A percentile compares a stretch with the other conserved stretches of the same genome.
These are phyloP conservation scores for Corella eumyota DNA, from an alignment of 23 tunicate species.

Conservation along the genomic window DNA sequence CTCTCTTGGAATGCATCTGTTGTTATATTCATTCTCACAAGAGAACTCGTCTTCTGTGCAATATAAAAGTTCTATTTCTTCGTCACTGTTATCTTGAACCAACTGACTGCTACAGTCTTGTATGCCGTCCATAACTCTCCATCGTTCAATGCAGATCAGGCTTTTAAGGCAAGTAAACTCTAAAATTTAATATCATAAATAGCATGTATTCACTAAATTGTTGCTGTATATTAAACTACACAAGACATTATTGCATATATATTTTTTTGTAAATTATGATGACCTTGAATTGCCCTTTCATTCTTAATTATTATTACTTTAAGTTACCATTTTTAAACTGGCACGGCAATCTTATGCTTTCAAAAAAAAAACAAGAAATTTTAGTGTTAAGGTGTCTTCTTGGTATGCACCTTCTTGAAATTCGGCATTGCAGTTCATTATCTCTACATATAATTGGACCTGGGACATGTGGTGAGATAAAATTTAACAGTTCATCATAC, in stretches of 20 bases:
- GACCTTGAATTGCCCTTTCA: no score
- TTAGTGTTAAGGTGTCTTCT: conserved; percentile 4
- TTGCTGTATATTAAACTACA: no score
- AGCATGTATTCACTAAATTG: no score
- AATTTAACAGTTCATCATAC: no score
- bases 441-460: not conserved
- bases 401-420: not conserved
- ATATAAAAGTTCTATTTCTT: not conserved
- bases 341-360: no score
- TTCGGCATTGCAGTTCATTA: conserved; percentile 1
- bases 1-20: conserved; percentile 11
- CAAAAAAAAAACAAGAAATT: not conserved
- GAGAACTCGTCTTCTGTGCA: not conserved
- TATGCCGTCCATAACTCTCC: conserved; percentile 5
- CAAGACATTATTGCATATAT: no score
- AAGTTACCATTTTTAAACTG: no score
- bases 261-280: no score
- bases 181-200: not conserved
- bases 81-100: conserved; percentile 7
- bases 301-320: no score
- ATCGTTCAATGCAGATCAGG: conserved; percentile 9
- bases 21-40: not conserved
- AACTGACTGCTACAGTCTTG: conserved; percentile 1
- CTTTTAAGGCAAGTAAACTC: not conserved
- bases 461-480: no score